phyloP scores from a whole-genome alignment of 2,888 invertebrate species.

The Peribatodes rhomboidaria region DNA sequence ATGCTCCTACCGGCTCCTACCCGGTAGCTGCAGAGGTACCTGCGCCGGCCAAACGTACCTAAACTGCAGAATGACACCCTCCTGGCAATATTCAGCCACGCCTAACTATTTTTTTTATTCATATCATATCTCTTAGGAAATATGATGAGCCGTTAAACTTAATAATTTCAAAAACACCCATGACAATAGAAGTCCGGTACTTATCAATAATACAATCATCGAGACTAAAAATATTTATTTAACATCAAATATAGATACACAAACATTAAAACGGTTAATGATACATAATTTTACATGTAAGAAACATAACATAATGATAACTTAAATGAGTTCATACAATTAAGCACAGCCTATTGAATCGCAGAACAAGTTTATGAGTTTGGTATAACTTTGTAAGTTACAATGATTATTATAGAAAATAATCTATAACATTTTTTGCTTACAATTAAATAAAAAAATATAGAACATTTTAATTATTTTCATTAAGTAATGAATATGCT shows the following conservation, averaged over 20 bases:
- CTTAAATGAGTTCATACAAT: constrained; percentile 66
- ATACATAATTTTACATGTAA: constrained; percentile 57
- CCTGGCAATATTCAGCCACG: too few relatives aligned
- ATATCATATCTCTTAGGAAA: too few relatives aligned
- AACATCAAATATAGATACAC: constrained; percentile 65
- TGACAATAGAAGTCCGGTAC: background rate
- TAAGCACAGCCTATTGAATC: constrained; percentile 85
- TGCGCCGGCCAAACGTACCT: too few relatives aligned
- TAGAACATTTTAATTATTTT: background rate
- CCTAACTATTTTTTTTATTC: too few relatives aligned
- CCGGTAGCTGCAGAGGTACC: too few relatives aligned
- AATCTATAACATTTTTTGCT: constrained; percentile 31
- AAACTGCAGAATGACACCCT: too few relatives aligned
- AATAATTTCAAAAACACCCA: too few relatives aligned
- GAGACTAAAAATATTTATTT: constrained; percentile 62
- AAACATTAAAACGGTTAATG: constrained; percentile 57
- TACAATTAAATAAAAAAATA: constrained; percentile 29
- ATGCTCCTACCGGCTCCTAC: too few relatives aligned
- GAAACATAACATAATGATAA: constrained; percentile 64
- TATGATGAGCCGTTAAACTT: too few relatives aligned
- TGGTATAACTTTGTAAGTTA: constrained; percentile 54
- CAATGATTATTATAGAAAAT: constrained; percentile 31
- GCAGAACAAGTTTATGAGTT: constrained; percentile 76
- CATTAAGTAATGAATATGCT: too few relatives aligned
- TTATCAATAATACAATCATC: constrained; percentile 9